These are phyloP conservation scores for Venturia canescens DNA, from an alignment of 1,140 invertebrate genomes.

Conservation along the genomic window DNA sequence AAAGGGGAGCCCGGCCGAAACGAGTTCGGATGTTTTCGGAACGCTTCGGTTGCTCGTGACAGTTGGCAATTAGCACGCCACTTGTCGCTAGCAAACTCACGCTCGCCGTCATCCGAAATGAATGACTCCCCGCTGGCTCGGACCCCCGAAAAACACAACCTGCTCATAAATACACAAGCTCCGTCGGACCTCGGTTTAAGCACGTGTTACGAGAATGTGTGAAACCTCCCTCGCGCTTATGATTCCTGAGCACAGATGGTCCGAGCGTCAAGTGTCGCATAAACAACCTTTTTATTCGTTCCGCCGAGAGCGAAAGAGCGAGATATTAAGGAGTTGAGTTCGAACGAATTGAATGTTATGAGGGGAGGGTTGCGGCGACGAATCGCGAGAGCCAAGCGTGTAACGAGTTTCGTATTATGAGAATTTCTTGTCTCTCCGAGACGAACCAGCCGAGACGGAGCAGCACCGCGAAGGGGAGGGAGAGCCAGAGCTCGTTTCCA, in stretches of 20 bases:
- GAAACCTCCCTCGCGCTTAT: neutral
- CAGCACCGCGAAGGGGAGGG: constrained; percentile 27
- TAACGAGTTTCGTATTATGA: constrained; percentile 71
- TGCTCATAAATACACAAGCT: neutral
- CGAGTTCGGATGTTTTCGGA: too few relatives aligned
- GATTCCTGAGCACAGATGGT: constrained; percentile 65
- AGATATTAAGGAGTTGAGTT: constrained; percentile 52
- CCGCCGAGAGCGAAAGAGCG: constrained; percentile 33
- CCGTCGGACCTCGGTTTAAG: too few relatives aligned
- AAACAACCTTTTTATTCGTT: constrained; percentile 68
- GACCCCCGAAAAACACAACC: too few relatives aligned
- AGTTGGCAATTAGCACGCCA: too few relatives aligned
- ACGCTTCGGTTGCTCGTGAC: too few relatives aligned
- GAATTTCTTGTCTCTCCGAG: neutral
- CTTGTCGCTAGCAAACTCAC: too few relatives aligned
- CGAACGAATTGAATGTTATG: constrained; percentile 71
- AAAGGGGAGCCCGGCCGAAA: too few relatives aligned
- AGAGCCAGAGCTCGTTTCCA: neutral
- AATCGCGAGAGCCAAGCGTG: constrained; percentile 56
- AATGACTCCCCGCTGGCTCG: too few relatives aligned
- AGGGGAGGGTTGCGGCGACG: constrained; percentile 49
- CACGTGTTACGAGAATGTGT: neutral
- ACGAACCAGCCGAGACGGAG: neutral
- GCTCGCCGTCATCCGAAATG: too few relatives aligned
- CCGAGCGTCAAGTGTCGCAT: constrained; percentile 69